Base-by-base conservation (phyloP, 2,113 vertebrate genomes). In the Neolamprologus toae region DNA sequence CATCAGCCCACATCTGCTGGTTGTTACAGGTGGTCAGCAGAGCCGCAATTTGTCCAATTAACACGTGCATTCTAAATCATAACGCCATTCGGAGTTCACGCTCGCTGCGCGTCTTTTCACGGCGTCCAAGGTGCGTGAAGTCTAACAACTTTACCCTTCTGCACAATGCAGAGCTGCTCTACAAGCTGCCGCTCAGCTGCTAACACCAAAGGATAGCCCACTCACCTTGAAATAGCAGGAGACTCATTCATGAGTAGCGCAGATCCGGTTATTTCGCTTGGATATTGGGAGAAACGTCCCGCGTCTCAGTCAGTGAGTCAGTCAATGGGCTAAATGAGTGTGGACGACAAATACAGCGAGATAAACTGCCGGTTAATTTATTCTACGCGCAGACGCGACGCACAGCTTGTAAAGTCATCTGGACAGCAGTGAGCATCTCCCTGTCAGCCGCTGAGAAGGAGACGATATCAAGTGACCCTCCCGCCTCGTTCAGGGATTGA, bases 221-320 rank as follows among this genome's bases (percentile, higher is more conserved):
- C 95, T 95, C 94, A 96, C 95, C 94, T 95, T 94, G 90, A 90
- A 79, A 92, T 10, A 73, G 80, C 89, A 88, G 80, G 61, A 90
- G 88, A 88, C 82, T 88, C 92, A 88, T 90, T 93, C 92, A 90
- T 81, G 86, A 90, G 71, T 3, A 61, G 88, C 47, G 19, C 79
- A 13, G 89, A 80, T 91, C 90, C 86, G 37, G 23, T 86, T 47
- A 47, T 88, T 83, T 86, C 59, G 19, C 33, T 9, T 71, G 73
- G 26, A 21, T 90, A 80, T 33, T 13, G 16, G 16, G 8, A 47
- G 87, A 21, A 81, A 57, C 47, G 88, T 92, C 87, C 88, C 83
- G 71, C 42, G 66, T 53, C 35, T 19, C 51, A 55, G 80, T 45
- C 91, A 40, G 66, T 21, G 37, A 28, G 42, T 17, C 55, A 86